Conservation (phyloP, 2,113 vertebrate species). For the Psophia crepitans region DNA sequence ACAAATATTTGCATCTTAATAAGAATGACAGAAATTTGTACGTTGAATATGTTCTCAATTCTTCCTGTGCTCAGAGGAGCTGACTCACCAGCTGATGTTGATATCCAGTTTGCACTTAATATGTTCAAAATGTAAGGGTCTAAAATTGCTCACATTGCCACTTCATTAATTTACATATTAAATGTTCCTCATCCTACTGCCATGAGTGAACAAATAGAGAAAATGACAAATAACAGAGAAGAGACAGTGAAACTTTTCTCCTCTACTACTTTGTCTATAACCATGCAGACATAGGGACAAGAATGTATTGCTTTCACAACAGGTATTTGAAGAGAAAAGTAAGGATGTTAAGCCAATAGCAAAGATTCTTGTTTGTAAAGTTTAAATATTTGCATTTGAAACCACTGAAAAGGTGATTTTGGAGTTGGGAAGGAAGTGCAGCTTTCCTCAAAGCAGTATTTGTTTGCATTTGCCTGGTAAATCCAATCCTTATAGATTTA, state of each 20-base stretch:
- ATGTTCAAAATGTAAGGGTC: not conserved
- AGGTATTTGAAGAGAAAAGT: not conserved
- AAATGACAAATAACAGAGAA: not conserved
- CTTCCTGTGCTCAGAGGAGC: not conserved
- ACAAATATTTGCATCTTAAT: conserved; percentile 49
- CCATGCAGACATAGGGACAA: not conserved
- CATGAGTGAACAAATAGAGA: not conserved
- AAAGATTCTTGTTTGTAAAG: not conserved
- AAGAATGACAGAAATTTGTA: conserved; percentile 5
- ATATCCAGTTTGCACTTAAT: not conserved
- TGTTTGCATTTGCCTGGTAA: not conserved
- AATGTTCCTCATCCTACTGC: not conserved
- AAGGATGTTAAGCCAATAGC: not conserved
- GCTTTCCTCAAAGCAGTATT: not conserved
- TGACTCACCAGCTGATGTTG: not conserved
- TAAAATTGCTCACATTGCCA: conserved; percentile 13
- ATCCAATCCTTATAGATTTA: not conserved
- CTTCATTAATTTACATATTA: not conserved
- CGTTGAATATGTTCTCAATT: not conserved
- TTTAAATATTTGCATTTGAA: not conserved
- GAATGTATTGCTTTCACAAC: not conserved
- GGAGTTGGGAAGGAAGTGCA: not conserved
- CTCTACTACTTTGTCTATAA: not conserved
- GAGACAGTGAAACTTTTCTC: not conserved
- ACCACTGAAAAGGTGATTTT: not conserved